phyloP scores from a whole-genome alignment of 2,888 invertebrate species.

The Nycteola revayana region DNA sequence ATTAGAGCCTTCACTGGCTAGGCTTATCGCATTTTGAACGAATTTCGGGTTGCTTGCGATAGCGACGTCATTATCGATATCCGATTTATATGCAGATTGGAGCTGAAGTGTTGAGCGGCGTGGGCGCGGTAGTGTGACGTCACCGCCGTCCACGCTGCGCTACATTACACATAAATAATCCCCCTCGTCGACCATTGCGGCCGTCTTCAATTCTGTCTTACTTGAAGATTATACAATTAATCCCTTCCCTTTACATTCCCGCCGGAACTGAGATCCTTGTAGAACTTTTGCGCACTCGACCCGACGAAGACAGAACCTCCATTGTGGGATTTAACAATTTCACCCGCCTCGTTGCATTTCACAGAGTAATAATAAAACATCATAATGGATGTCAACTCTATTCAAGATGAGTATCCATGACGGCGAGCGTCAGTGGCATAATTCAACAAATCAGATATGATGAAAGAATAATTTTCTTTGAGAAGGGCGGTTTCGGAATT shows the following conservation, averaged over 20 bases:
- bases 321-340: slow-evolving; percentile 78
- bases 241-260: slow-evolving; percentile 59
- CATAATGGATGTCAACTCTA: slow-evolving; percentile 79
- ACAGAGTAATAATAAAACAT: slow-evolving; percentile 77
- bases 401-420: slow-evolving; percentile 75
- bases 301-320: slow-evolving; percentile 69
- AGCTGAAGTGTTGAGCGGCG: slow-evolving; percentile 55
- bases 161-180: slow-evolving; percentile 54
- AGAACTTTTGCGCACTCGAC: slow-evolving; percentile 74
- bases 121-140: slow-evolving; percentile 47
- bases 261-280: slow-evolving; percentile 62
- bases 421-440: slow-evolving; percentile 70
- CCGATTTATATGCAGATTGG: slow-evolving; percentile 82
- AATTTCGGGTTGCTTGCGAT: slow-evolving; percentile 76
- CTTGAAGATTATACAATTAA: slow-evolving; percentile 64
- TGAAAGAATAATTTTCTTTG: slow-evolving; percentile 58
- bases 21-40: slow-evolving; percentile 79
- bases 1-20: slow-evolving; percentile 75
- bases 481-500: slow-evolving; percentile 47
- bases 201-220: slow-evolving; percentile 57
- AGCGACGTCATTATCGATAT: slow-evolving; percentile 79
- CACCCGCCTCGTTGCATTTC: slow-evolving; percentile 74
- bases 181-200: slow-evolving; percentile 47
- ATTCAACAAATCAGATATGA: slow-evolving; percentile 67
- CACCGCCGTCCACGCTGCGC: slow-evolving; percentile 35